Base-by-base conservation (phyloP, 2,797 vertebrate genomes). In the Oophaga sylvatica region DNA sequence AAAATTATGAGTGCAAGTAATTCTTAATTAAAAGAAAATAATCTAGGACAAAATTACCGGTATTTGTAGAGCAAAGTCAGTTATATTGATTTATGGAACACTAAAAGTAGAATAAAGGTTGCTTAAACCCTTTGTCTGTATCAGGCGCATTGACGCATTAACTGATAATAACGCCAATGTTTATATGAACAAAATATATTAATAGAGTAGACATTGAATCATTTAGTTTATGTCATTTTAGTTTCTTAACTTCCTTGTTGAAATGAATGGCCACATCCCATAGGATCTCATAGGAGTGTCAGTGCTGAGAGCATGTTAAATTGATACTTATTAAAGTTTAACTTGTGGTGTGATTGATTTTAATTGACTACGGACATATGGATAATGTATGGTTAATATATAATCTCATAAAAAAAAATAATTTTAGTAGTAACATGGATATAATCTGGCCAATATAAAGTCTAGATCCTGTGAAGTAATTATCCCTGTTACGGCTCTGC, bases 11-110 rank as follows among this genome's bases (percentile, higher is more conserved):
- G 11, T 0, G 0, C 62, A 0, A 29, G 31, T 79, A 80, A 80
- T 4, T 3, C 11, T 56, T 73, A 85, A 83, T 78, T 53, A 0
- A 3, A 75, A 87, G 48, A 76, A 73, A 86, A 75, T 7, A 11
- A 67, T 16, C 19, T 56, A 53, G 62, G 86, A 87, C 62, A 89
- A 88, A 87, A 62, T 11, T 2, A 56, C 5, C 31, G 13, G 16
- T 57, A 63, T 77, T 87, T 60, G 41, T 79, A 70, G 53, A 63
- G 76, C n/a, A 75, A 15, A 1, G 12, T 65, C 16, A 41, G 78
- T n/a, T 2, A 1, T 3, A 20, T 31, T 88, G 65, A 75, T 91
- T 90, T 90, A 89, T 41, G 82, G 81, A 62, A 89, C 31, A 19
- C 60, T 0, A 0, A 60, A 80, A 87, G 84, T 87, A 29, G 78